Evolutionary conservation across 2,797 vertebrate species (phyloP), one percentile per base, ranked within the genome.

Genomic region (Megaceryle alcyon): DNA sequence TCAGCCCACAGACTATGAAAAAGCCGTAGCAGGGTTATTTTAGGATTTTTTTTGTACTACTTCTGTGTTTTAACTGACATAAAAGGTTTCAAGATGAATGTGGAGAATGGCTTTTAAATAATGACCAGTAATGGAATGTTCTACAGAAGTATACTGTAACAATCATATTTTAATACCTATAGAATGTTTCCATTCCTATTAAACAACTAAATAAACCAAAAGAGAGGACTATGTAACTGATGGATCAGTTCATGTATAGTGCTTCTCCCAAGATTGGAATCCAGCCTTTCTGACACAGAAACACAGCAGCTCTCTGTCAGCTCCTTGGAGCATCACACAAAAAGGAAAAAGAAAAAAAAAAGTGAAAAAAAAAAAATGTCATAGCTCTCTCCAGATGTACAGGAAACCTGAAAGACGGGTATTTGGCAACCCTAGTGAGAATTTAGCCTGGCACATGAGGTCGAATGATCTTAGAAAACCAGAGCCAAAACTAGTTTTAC

Each of bases 401-500:
- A 23, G 33, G 13, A 39, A 88, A 88, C 73, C 44, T 82, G 31
- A 56, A 60, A 96, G 51, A 57, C 57, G 78, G 26, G 57, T 3
- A 56, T 92, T 56, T 69, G 92, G 91, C 70, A 83, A 33, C 3
- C 3, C 4, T 43, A 57, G 69, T 86, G 65, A 46, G 26, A 94
- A 92, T 86, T 95, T 91, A 83, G 28, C 46, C 77, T 84, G 33
- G 53, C 17, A 95, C 26, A 29, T 12, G 41, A 83, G 66, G 61
- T 80, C 88, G 92, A 94, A 91, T 80, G 23, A 43, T 57, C 35
- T 88, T 43, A 53, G 31, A 64, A 94, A 95, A 89, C 53, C 23
- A 73, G 37, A 71, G 43, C 37, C 63, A 80, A 88, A 96, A 39
- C 18, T 53, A 57, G 31, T 86, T 91, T 77, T 48, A 48, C 12